Conservation (phyloP, 2,888 invertebrate species). For the Microctonus aethiopoides region DNA sequence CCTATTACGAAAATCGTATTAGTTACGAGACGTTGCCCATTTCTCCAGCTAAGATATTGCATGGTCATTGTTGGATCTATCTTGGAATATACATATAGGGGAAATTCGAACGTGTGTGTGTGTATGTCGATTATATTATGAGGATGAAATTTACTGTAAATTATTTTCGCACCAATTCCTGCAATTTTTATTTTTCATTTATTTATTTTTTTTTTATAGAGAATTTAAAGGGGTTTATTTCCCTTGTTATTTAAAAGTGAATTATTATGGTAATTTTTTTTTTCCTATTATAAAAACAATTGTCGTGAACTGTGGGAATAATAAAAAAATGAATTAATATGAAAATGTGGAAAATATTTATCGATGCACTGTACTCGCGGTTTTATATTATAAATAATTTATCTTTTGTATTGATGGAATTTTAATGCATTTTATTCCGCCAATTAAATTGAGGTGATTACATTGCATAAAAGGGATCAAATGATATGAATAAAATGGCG, state of each 20-base stretch:
- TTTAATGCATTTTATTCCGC: neutral
- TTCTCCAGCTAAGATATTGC: constrained; percentile 38
- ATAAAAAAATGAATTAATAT: too few species aligned
- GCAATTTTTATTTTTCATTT: too few species aligned
- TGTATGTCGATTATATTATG: neutral
- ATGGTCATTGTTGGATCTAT: constrained; percentile 24
- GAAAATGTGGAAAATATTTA: neutral
- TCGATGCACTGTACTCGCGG: neutral
- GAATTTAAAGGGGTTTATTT: neutral
- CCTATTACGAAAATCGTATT: constrained; percentile 62
- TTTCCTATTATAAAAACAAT: neutral
- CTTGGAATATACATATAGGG: neutral
- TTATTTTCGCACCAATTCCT: neutral
- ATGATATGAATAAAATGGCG: neutral
- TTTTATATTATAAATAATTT: neutral
- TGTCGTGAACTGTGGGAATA: neutral
- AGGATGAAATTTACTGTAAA: neutral
- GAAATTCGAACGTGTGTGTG: too few species aligned
- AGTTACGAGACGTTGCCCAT: constrained; percentile 47
- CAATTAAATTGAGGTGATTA: neutral
- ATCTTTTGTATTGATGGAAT: neutral
- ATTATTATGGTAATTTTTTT: neutral
- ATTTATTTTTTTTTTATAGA: neutral
- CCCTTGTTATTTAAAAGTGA: too few species aligned
- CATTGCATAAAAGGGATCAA: neutral